These are phyloP conservation scores for Clarias batrachus DNA, from an alignment of 2,113 vertebrate species.

Conservation along the genomic window DNA sequence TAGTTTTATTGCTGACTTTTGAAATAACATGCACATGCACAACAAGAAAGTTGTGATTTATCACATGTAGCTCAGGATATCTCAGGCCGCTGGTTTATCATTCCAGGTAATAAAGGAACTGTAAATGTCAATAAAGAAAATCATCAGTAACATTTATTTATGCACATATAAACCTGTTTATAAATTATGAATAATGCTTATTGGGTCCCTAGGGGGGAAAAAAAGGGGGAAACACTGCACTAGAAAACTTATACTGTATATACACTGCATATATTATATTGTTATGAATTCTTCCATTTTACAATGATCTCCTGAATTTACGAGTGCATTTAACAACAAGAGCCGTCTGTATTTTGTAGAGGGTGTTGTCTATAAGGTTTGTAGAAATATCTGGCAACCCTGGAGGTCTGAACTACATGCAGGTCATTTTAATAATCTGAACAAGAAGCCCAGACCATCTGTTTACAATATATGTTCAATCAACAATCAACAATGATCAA, in stretches of 20 bases:
- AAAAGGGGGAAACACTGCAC: background rate
- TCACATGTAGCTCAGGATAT: too few relatives aligned
- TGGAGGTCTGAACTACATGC: background rate
- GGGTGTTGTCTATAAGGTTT: background rate
- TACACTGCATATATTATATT: too few relatives aligned
- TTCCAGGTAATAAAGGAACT: too few relatives aligned
- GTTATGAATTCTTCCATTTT: background rate
- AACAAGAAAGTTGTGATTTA: too few relatives aligned
- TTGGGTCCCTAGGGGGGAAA: too few relatives aligned
- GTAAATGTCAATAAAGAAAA: too few relatives aligned
- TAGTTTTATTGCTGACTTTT: too few relatives aligned
- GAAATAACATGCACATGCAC: too few relatives aligned
- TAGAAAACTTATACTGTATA: background rate
- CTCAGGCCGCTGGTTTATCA: too few relatives aligned
- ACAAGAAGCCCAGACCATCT: background rate
- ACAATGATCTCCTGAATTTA: background rate
- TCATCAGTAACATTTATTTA: too few relatives aligned
- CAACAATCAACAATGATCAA: background rate
- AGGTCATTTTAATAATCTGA: background rate
- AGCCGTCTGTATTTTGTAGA: background rate
- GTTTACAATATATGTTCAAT: background rate
- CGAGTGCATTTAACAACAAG: background rate
- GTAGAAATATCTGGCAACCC: background rate
- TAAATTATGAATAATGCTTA: too few relatives aligned
- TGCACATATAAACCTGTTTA: too few relatives aligned